phyloP scores from a whole-genome alignment of 2,888 invertebrate genomes.

The Nymphalis urticae region DNA sequence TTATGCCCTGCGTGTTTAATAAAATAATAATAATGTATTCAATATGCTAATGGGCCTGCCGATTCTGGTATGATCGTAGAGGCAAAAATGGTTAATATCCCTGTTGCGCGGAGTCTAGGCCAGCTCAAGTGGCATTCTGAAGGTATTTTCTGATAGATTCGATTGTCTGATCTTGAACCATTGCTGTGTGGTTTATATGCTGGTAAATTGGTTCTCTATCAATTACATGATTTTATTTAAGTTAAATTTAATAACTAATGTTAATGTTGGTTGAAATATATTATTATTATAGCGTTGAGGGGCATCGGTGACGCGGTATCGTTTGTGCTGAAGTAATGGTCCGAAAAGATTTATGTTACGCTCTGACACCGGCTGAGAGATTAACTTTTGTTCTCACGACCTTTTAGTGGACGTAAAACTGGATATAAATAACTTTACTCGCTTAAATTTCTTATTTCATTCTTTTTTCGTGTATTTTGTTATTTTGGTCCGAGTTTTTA shows the following conservation, averaged over 20 bases:
- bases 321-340: conserved; percentile 59
- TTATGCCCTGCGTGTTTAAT: too few species aligned
- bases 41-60: too few species aligned
- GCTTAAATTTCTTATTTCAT: conserved; percentile 7
- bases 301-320: conserved; percentile 49
- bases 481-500: too few species aligned
- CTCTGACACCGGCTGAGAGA: conserved; percentile 45
- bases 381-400: conserved; percentile 40
- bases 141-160: too few species aligned
- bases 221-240: background rate
- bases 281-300: conserved; percentile 30
- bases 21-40: too few species aligned
- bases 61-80: too few species aligned
- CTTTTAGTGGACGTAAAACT: conserved; percentile 21
- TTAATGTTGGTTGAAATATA: background rate
- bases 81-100: too few species aligned
- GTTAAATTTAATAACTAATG: background rate
- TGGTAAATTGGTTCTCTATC: too few species aligned
- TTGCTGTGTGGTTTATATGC: too few species aligned
- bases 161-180: too few species aligned
- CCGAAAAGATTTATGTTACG: conserved; percentile 57
- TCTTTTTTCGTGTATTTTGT: background rate
- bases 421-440: conserved; percentile 1
- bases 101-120: too few species aligned
- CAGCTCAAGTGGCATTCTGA: too few species aligned